These are phyloP conservation scores for Eubasilissa splendida DNA, from an alignment of 2,888 invertebrate genomes.

Conservation along the genomic window DNA sequence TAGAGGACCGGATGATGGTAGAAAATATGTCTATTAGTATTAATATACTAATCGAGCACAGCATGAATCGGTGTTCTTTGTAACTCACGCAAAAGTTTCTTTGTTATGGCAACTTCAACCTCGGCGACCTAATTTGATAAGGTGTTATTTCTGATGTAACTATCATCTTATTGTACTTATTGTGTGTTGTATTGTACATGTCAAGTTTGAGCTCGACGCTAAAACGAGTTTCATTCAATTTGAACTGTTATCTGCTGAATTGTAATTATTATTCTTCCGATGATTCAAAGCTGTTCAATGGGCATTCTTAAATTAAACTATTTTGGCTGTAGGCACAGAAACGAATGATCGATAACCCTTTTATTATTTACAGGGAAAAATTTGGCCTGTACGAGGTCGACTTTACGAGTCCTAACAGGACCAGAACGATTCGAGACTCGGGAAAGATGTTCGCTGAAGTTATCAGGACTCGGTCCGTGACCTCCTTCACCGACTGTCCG, in stretches of 20 bases:
- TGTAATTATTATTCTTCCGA: no score
- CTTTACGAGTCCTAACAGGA: constrained; percentile 73
- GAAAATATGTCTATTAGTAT: no score
- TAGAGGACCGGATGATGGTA: no score
- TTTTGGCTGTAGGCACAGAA: no score
- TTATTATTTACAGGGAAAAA: constrained; percentile 70
- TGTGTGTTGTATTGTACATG: no score
- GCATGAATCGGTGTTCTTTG: no score
- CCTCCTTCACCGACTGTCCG: constrained; percentile 24
- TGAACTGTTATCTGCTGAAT: no score
- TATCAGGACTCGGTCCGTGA: constrained; percentile 64
- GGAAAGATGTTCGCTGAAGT: constrained; percentile 72
- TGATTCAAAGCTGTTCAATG: no score
- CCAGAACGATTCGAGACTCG: constrained; percentile 78
- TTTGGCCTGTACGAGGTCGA: constrained; percentile 82
- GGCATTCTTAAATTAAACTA: no score
- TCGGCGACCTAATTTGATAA: background rate
- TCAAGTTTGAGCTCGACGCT: no score
- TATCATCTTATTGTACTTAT: background rate
- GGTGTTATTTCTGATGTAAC: background rate
- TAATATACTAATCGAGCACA: no score
- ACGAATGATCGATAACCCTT: background rate
- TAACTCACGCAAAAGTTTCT: background rate
- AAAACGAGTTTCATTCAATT: no score
- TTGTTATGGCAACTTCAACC: constrained; percentile 7